These are phyloP conservation scores for Enteromius afrohamiltoni DNA, from an alignment of 2,797 vertebrate species.

Conservation along the genomic window DNA sequence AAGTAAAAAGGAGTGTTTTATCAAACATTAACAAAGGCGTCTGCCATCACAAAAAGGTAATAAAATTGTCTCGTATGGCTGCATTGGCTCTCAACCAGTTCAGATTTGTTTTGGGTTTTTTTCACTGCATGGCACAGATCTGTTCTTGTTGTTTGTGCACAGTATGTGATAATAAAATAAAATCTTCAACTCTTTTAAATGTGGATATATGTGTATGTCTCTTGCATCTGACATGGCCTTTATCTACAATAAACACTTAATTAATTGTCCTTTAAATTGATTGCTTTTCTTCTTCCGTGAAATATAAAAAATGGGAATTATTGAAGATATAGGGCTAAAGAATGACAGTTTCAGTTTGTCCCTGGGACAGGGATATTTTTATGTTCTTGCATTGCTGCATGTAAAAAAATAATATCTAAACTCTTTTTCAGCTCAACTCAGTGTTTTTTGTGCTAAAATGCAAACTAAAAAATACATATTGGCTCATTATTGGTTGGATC, in stretches of 20 bases:
- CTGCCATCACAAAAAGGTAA: slow-evolving; percentile 36
- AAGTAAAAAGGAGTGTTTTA: slow-evolving; percentile 49
- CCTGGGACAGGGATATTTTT: background rate
- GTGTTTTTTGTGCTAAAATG: too few relatives aligned
- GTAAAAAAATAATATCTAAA: background rate
- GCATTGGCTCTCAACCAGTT: slow-evolving; percentile 9
- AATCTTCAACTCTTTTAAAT: background rate
- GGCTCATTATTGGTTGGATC: too few relatives aligned
- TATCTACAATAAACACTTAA: background rate
- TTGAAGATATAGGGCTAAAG: background rate
- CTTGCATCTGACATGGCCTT: background rate
- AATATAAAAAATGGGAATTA: background rate
- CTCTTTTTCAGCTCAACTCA: background rate
- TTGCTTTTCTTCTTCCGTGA: background rate
- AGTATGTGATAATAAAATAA: background rate
- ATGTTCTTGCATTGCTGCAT: background rate
- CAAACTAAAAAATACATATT: too few relatives aligned
- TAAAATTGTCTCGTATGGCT: slow-evolving; percentile 21
- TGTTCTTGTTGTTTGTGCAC: background rate
- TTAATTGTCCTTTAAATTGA: background rate
- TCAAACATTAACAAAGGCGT: slow-evolving; percentile 47
- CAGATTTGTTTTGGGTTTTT: background rate
- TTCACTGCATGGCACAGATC: background rate
- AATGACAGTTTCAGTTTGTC: background rate
- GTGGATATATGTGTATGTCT: background rate